Percentiles rank a stretch among this genome's conserved stretches.
Evolutionary conservation across 2,888 invertebrate species (phyloP).

Genomic region (Chloroclysta siterata): DNA sequence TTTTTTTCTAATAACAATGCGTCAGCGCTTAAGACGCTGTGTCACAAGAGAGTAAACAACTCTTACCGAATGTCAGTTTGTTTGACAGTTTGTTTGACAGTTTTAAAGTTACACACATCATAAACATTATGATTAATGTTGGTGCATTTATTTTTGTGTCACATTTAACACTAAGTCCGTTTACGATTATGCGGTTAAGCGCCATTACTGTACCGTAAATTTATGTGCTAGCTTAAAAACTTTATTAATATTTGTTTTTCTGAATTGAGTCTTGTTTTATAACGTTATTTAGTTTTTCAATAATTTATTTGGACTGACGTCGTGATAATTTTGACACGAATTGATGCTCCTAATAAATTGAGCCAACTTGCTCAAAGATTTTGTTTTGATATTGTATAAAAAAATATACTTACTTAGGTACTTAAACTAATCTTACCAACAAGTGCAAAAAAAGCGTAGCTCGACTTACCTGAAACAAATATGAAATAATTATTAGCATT

Average conservation of each 20-base stretch:
- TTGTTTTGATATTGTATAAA: too few species aligned
- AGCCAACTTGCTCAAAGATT: too few species aligned
- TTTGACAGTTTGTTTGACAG: constrained; percentile 43
- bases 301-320: too few species aligned
- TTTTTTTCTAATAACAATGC: not conserved
- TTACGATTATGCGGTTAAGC: constrained; percentile 11
- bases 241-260: too few species aligned
- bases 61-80: constrained; percentile 33
- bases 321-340: too few species aligned
- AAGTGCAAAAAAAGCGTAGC: not conserved
- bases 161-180: not conserved
- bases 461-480: constrained; percentile 39
- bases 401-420: too few species aligned
- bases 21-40: not conserved
- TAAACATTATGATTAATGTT: constrained; percentile 35
- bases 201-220: constrained; percentile 5
- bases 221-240: not conserved
- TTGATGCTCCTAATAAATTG: too few species aligned
- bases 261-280: too few species aligned
- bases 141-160: constrained; percentile 13
- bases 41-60: not conserved
- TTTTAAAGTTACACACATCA: constrained; percentile 30
- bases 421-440: constrained; percentile 10
- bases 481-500: constrained; percentile 5
- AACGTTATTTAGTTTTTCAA: too few species aligned